Base-by-base conservation (phyloP, 2,888 invertebrate genomes). In the Polymixis lichenea region DNA sequence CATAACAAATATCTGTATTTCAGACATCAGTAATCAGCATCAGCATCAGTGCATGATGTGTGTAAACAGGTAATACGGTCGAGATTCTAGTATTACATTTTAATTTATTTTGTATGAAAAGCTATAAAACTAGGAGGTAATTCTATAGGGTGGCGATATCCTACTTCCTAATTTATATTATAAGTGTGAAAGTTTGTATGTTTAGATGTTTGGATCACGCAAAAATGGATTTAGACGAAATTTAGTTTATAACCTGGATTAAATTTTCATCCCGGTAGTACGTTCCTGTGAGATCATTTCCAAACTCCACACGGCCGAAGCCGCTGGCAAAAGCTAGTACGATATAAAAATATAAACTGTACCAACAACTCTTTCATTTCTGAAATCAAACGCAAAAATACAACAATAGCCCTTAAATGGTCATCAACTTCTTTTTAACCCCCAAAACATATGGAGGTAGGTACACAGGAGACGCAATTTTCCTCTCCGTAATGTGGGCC, bases 381-480 rank as follows among this genome's bases (percentile, higher is more conserved):
- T 28, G 1, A 70, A 74, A 62, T 61, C n/a, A 55, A 75, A 75
- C 62, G 6, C 38, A 17, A 25, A 25, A 8, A 32, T 22, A 79
- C 55, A 66, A 79, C 78, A 78, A 78, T 51, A 56, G 62, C 51
- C 70, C 17, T 25, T 67, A 56, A 79, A 78, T 79, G 15, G 19
- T 79, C 51, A 64, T 68, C 78, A 53, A 68, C 51, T 68, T 72
- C 64, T 61, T 71, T 82, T 68, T 75, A 62, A 66, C 38, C 66
- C 62, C 58, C 58, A 58, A 73, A 69, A 70, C 69, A 70, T 75
- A 75, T 60, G 64, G 72, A 55, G 43, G 62, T 66, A 46, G 19
- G 28, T 64, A 78, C 65, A 75, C 77, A 75, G 76, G 55, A 71
- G 73, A 78, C 66, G 65, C 77, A 85, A 86, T 85, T 82, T 85